A percentile compares a stretch with the other conserved stretches of the same genome.
phyloP scores from a whole-genome alignment of 2,888 invertebrate species.

The Leptarthrus brevirostris region DNA sequence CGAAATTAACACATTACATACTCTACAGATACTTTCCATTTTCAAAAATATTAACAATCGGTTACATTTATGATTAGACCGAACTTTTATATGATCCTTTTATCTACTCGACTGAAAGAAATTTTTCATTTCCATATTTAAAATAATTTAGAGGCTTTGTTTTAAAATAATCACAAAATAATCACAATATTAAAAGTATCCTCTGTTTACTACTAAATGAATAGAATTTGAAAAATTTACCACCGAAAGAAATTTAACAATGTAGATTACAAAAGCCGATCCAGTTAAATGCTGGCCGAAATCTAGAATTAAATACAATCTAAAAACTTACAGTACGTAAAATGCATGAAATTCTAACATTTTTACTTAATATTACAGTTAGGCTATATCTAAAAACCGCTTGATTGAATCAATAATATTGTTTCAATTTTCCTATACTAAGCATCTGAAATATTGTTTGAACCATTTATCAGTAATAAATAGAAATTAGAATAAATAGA shows the following conservation, averaged over 20 bases:
- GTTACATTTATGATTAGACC: no score
- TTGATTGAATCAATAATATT: conserved; percentile 16
- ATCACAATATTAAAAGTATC: not conserved
- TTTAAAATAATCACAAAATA: not conserved
- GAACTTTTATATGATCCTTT: no score
- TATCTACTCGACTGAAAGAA: no score
- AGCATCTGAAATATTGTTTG: not conserved
- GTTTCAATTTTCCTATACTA: conserved; percentile 6
- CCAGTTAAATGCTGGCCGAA: not conserved
- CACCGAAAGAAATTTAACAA: not conserved
- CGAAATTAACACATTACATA: no score
- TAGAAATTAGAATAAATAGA: conserved; percentile 23
- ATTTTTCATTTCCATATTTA: not conserved
- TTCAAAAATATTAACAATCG: no score
- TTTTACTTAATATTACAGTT: not conserved
- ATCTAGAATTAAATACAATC: not conserved
- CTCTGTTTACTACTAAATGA: not conserved
- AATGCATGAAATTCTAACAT: not conserved
- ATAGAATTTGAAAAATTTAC: not conserved
- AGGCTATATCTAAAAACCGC: conserved; percentile 12
- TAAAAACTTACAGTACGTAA: not conserved
- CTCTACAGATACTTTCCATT: no score
- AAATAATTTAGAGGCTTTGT: not conserved
- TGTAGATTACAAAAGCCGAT: not conserved
- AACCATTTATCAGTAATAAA: conserved; percentile 11